A percentile compares a stretch with the other conserved stretches of the same genome.
These are phyloP conservation scores for Gordius sp. DNA, from an alignment of 2,888 invertebrate genomes.

Conservation along the genomic window DNA sequence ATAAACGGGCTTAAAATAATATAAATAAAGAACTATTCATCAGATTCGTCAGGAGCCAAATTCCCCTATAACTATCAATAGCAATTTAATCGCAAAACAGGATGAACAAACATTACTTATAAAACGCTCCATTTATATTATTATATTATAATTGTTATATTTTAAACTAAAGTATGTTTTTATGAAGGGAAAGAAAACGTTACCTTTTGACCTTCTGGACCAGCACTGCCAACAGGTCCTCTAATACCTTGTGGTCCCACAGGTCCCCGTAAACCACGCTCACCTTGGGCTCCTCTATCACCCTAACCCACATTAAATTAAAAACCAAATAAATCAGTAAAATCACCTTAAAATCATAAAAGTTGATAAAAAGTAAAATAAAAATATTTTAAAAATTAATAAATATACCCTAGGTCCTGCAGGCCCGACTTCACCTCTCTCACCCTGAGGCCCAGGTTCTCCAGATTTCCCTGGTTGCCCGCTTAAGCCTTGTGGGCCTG, in stretches of 20 bases:
- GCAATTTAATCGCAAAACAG: too few relatives aligned
- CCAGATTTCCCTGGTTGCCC: not conserved
- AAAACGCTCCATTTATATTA: too few relatives aligned
- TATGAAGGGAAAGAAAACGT: not conserved
- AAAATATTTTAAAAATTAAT: slow-evolving; percentile 12
- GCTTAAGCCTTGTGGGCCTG: not conserved
- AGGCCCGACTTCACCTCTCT: slow-evolving; percentile 1
- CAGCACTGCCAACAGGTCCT: not conserved
- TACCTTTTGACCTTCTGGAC: slow-evolving; percentile 11
- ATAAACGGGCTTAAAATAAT: too few relatives aligned
- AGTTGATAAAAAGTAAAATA: not conserved
- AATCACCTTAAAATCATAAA: not conserved
- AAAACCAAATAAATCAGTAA: not conserved
- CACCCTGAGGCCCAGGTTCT: slow-evolving; percentile 2
- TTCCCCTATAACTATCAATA: too few relatives aligned
- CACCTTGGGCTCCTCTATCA: slow-evolving; percentile 8
- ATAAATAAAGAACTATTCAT: too few relatives aligned
- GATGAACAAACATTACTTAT: too few relatives aligned
- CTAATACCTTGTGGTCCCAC: slow-evolving; percentile 8
- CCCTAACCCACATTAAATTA: not conserved
- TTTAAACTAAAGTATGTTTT: too few relatives aligned
- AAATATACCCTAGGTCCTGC: slow-evolving; percentile 13
- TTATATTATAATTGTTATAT: too few relatives aligned
- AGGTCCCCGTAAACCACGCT: not conserved
- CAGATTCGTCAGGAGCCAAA: too few relatives aligned